Evolutionary conservation across 1,140 invertebrate genomes (phyloP), one percentile per base, ranked within the genome.

Genomic region (Gryon sp.): DNA sequence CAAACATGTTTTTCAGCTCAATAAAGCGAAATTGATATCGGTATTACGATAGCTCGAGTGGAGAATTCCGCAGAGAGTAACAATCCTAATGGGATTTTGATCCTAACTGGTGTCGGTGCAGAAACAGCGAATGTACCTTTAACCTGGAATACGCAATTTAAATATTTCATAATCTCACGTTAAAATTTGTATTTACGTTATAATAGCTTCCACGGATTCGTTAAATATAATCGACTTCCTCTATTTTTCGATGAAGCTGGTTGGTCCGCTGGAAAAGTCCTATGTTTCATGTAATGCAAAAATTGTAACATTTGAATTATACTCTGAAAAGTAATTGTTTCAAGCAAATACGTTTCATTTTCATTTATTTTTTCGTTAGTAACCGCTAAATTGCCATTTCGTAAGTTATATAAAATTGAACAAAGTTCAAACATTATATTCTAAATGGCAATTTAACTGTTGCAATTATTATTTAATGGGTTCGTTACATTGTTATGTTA

Each of bases 11-110:
- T 68, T 76, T 69, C 38, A 57, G 62, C 46, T 59, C 59, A 59
- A 68, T 76, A 76, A 76, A 69, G 45, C 50, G 45, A 52, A 76
- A 76, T 76, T 76, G 73, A 76, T 76, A 76, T 69, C 36, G 72
- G 73, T 76, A 63, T 69, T 69, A 69, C 57, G 30, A n/a, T 52
- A 38, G 50, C 57, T 66, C 8, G 40, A 52, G 32, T 38, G 12
- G 62, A 62, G 55, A 75, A 75, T 75, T 63, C 57, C 20, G 24
- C 55, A 48, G 72, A 60, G 70, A 75, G 57, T 53, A 40, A 55
- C 63, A 46, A n/a, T 48, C 48, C 40, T 76, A 76, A 76, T 76
- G 63, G 73, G 63, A 76, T 76, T 76, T 69, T 68, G 63, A 76
- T 76, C 73, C 73, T 52, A 59, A 68, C 55, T 40, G 57, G 57